Percentiles rank a stretch among this genome's conserved stretches.
Evolutionary conservation across 2,797 vertebrate species (phyloP).

Genomic region (Heteromormyrus szaboi): DNA sequence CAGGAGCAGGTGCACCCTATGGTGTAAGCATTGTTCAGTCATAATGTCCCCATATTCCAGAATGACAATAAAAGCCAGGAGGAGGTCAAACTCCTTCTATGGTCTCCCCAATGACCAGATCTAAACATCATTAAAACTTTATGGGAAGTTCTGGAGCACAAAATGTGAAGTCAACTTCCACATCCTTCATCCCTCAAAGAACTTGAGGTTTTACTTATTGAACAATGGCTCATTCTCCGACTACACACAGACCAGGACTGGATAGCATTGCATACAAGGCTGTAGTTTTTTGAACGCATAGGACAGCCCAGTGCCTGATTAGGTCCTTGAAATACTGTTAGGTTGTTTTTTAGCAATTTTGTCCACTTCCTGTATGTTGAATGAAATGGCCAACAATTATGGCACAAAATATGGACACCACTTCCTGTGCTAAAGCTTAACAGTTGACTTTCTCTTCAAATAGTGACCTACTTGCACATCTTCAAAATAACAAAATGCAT

Average conservation of each 20-base stretch:
- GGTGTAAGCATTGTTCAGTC: neutral
- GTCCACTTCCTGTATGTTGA: neutral
- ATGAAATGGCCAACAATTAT: neutral
- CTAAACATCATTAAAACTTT: neutral
- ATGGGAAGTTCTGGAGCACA: neutral
- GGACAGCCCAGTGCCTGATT: neutral
- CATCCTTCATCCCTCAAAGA: neutral
- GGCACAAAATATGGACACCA: neutral
- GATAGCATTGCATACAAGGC: neutral
- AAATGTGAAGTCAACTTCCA: neutral
- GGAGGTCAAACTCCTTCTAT: neutral
- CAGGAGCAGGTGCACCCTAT: neutral
- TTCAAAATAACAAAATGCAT: neutral
- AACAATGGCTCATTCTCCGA: neutral
- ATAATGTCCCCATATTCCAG: neutral
- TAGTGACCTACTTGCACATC: neutral
- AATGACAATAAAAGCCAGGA: neutral
- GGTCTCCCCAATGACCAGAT: constrained; percentile 1
- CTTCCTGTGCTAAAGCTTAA: neutral
- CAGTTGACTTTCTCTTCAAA: neutral
- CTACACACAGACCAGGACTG: neutral
- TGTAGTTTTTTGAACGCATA: neutral
- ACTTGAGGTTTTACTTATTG: neutral
- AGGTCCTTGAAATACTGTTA: neutral
- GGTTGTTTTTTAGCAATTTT: neutral